A percentile compares a stretch with the other conserved stretches of the same genome.
Evolutionary conservation across 37 sponge, comb jelly and placozoan species (phyloP).

Genomic region (Beroe forskalii): DNA sequence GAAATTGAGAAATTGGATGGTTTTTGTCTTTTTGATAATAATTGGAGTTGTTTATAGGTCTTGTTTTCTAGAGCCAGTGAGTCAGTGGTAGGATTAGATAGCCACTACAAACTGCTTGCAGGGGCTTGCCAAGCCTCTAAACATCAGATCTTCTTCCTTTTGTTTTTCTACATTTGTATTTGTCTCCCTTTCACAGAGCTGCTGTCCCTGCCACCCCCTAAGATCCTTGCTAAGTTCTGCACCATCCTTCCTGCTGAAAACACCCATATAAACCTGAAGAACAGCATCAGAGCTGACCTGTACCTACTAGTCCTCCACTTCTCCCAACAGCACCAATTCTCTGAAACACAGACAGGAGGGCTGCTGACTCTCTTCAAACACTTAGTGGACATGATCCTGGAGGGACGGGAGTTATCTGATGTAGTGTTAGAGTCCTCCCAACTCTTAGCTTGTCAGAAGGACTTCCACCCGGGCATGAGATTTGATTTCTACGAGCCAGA

Average conservation of each 20-base stretch:
- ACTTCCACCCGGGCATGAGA: slow-evolving; percentile 29
- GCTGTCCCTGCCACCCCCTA: slow-evolving; percentile 6
- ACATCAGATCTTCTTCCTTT: no score
- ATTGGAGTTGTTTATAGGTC: no score
- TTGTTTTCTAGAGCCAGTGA: no score
- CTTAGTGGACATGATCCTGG: slow-evolving; percentile 16
- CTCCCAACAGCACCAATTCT: slow-evolving; percentile 14
- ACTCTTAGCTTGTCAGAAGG: slow-evolving; percentile 15
- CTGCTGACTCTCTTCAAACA: slow-evolving; percentile 27
- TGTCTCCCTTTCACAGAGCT: no score
- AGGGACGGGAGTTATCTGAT: background rate
- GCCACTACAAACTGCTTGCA: no score
- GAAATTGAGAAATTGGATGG: no score
- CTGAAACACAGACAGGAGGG: background rate
- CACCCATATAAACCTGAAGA: slow-evolving; percentile 34
- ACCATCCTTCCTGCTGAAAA: background rate
- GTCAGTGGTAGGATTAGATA: no score
- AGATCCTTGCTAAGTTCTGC: background rate
- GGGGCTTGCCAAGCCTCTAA: no score
- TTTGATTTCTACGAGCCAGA: slow-evolving; percentile 41
- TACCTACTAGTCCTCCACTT: slow-evolving; percentile 34
- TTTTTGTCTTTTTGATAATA: no score
- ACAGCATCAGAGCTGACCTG: slow-evolving; percentile 44
- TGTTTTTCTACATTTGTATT: no score
- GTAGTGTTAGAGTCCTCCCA: slow-evolving; percentile 16